phyloP scores from a whole-genome alignment of 2,113 vertebrate species.

The Hippocampus guttulatus region DNA sequence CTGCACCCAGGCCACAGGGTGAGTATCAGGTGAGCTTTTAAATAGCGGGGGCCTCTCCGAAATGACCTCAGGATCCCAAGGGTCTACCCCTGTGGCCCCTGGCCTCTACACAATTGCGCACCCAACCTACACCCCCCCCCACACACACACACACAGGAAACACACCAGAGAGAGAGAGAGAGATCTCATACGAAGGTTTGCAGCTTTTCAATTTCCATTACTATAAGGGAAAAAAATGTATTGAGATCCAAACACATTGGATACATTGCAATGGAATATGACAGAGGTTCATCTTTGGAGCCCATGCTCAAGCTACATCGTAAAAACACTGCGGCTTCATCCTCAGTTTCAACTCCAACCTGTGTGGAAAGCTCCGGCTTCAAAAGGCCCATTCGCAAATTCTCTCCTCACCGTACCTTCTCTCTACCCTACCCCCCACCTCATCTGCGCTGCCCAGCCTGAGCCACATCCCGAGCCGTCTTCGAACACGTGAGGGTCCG shows the following conservation, averaged over 20 bases:
- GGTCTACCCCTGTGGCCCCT: conserved; percentile 60
- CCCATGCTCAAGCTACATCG: conserved; percentile 10
- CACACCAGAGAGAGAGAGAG: conserved; percentile 12
- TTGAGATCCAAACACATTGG: too few species aligned
- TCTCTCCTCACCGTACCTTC: conserved; percentile 19
- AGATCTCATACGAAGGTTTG: too few species aligned
- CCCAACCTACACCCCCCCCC: conserved; percentile 32
- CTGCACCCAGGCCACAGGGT: conserved; percentile 69
- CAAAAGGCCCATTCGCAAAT: conserved; percentile 36
- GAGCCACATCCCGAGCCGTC: conserved; percentile 31
- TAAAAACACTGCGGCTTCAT: conserved; percentile 27
- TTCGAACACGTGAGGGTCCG: conserved; percentile 41
- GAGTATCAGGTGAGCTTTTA: conserved; percentile 76
- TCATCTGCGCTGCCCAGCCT: conserved; percentile 2
- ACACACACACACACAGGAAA: neutral
- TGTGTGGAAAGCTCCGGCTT: conserved; percentile 26
- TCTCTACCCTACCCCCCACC: conserved; percentile 16
- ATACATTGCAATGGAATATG: too few species aligned
- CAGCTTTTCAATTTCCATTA: too few species aligned
- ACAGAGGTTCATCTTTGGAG: neutral
- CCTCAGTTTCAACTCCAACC: conserved; percentile 44
- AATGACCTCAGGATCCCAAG: conserved; percentile 67
- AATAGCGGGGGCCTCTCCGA: conserved; percentile 61
- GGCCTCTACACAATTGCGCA: conserved; percentile 39
- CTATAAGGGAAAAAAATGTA: too few species aligned